Base-by-base conservation (phyloP, 1,140 invertebrate genomes). In the Drosophila hydei region DNA sequence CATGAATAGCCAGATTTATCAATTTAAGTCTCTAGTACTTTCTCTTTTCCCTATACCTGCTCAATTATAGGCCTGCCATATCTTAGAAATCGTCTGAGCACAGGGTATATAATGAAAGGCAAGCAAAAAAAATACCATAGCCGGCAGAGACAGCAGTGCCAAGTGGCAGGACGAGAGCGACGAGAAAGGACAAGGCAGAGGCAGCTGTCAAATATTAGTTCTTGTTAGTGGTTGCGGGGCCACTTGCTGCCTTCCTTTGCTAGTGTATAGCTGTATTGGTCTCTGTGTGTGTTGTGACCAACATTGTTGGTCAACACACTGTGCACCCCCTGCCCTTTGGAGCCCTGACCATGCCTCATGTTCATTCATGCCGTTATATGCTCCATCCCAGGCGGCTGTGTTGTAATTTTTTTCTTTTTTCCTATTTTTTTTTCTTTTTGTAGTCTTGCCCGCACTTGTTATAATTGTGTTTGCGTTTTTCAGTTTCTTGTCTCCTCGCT, bases 401-500 rank as follows among this genome's bases (percentile, higher is more conserved):
- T 61, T 75, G 56, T 67, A 75, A 61, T 51, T 59, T 71, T 70
- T 50, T 52, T 30, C 7, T 50, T 40, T 56, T 45, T 30, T 12
- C 21, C 12, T 33, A n/a, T 33, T 11, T 11, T 11, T 9, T 11
- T 33, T 3, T 2, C 42, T 33, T 54, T 50, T 33, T 45, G 7
- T 25, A 33, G 42, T 56, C 58, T 68, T 75, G 42, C 62, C 73
- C 74, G 70, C 81, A 85, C 80, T 85, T 85, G 80, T 87, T 85
- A 85, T 85, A 85, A 85, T 85, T 85, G 80, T 85, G 80, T 85
- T 85, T 85, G 77, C 80, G 77, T 87, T 85, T 85, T 85, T 87
- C 81, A 87, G 78, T 80, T 72, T 65, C 64, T 71, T 62, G 27
- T 43, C 48, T 21, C 18, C 19, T 38, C 48, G 38, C n/a, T 9